These are phyloP conservation scores for Gastrophryne carolinensis DNA, from an alignment of 2,797 vertebrate species.

Conservation along the genomic window DNA sequence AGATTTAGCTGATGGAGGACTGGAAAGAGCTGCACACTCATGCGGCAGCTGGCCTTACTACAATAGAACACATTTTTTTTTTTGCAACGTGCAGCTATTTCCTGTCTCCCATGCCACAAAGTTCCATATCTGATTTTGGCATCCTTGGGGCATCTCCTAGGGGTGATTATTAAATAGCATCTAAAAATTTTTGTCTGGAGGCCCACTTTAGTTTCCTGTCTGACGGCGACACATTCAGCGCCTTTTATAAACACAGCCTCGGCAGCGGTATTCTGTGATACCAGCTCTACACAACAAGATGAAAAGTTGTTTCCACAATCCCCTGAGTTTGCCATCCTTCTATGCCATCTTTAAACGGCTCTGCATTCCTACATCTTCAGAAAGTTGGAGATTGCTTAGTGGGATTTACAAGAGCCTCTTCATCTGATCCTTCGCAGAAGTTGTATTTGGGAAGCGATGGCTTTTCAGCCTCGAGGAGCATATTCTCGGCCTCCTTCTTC, in stretches of 20 bases:
- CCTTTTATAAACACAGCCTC: not conserved
- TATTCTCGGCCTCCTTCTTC: not conserved
- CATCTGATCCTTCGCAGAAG: conserved; percentile 10
- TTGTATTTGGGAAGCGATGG: conserved; percentile 18
- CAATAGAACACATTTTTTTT: no score
- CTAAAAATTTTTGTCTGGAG: no score
- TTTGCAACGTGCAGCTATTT: no score
- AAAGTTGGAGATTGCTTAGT: conserved; percentile 17
- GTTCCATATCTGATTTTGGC: no score
- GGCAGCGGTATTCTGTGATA: not conserved
- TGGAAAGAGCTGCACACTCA: no score
- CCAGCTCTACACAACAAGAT: not conserved
- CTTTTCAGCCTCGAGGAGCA: not conserved
- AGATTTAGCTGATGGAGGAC: no score
- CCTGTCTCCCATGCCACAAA: no score
- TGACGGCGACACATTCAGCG: not conserved
- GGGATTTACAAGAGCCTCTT: conserved; percentile 25
- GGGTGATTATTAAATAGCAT: no score
- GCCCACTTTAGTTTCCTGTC: no score
- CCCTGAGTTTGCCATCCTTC: not conserved
- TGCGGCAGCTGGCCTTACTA: no score
- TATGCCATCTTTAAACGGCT: not conserved
- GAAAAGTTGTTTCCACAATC: not conserved
- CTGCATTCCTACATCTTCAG: not conserved
- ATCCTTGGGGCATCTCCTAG: no score